Conservation (phyloP, 2,888 invertebrate species). For the Leptinotarsa juncta region DNA sequence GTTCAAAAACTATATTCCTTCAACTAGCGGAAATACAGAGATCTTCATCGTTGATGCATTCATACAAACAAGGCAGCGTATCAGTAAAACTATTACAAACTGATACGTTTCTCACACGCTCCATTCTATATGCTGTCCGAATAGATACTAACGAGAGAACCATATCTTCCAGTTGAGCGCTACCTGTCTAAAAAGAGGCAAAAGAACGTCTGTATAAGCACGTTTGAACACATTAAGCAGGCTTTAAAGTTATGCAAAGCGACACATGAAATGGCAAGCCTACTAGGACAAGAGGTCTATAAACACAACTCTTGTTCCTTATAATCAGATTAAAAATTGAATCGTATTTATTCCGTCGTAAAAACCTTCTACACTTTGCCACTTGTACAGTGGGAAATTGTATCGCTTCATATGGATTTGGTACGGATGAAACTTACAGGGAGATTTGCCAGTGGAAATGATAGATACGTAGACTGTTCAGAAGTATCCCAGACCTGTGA, state of each 20-base stretch:
- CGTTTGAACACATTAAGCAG: constrained; percentile 41
- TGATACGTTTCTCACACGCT: background rate
- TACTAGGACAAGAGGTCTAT: constrained; percentile 49
- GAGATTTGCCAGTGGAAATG: background rate
- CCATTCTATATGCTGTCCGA: background rate
- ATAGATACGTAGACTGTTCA: background rate
- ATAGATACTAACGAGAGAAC: constrained; percentile 27
- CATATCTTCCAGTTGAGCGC: constrained; percentile 40
- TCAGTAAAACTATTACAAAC: background rate
- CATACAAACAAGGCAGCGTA: too few relatives aligned
- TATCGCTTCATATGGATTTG: constrained; percentile 27
- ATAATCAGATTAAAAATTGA: constrained; percentile 49
- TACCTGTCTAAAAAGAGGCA: constrained; percentile 43
- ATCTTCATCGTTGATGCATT: too few relatives aligned
- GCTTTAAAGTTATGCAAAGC: constrained; percentile 49
- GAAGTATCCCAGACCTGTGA: too few relatives aligned
- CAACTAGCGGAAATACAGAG: too few relatives aligned
- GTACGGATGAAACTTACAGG: constrained; percentile 15
- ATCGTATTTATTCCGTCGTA: constrained; percentile 44
- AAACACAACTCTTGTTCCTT: constrained; percentile 49
- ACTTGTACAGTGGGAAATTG: constrained; percentile 33
- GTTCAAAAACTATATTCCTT: too few relatives aligned
- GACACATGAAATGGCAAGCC: constrained; percentile 50
- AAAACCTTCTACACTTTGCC: constrained; percentile 45
- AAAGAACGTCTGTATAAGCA: constrained; percentile 44